Base-by-base conservation (phyloP, 2,797 vertebrate genomes). In the Crypturellus tataupa region DNA sequence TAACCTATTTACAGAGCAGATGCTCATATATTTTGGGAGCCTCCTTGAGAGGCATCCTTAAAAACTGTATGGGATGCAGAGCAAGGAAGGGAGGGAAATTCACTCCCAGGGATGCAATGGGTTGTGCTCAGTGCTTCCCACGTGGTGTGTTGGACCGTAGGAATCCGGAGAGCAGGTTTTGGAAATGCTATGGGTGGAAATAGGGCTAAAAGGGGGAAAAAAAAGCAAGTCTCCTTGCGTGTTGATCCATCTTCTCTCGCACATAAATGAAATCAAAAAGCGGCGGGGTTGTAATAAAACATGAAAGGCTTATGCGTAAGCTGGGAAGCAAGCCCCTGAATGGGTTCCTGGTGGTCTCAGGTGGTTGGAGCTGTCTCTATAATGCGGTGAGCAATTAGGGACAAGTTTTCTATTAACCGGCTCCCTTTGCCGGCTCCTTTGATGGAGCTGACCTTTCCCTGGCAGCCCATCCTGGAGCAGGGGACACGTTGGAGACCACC, bases 351-450 rank as follows among this genome's bases (percentile, higher is more conserved):
- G 91, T 35, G 98, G 98, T 98, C 99, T 98, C 98, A 99, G 98
- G 98, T 99, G 98, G 98, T 98, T 97, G 97, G 98, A 98, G 97
- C 97, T 97, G 90, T 96, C 98, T 89, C 97, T 97, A 97, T 98
- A 98, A 98, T 97, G 89, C 82, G 92, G 71, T 63, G 53, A 97
- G 97, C 97, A 98, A 98, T 98, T 97, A 98, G 97, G 96, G 97
- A 95, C 83, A 86, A 95, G 96, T 87, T 97, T 84, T 90, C 96
- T 97, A 97, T 98, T 97, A 96, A 97, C 95, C 94, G 90, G 87
- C 92, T 64, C 87, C 94, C 96, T 95, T 91, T 97, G 92, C 95
- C 96, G 79, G 70, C 68, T 87, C 97, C 96, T 94, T 95, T 92
- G 82, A 92, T 89, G 88, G 96, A 95, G 96, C 77, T 94, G 92